phyloP scores from a whole-genome alignment of 2,113 vertebrate species.

The Ifrita kowaldi region DNA sequence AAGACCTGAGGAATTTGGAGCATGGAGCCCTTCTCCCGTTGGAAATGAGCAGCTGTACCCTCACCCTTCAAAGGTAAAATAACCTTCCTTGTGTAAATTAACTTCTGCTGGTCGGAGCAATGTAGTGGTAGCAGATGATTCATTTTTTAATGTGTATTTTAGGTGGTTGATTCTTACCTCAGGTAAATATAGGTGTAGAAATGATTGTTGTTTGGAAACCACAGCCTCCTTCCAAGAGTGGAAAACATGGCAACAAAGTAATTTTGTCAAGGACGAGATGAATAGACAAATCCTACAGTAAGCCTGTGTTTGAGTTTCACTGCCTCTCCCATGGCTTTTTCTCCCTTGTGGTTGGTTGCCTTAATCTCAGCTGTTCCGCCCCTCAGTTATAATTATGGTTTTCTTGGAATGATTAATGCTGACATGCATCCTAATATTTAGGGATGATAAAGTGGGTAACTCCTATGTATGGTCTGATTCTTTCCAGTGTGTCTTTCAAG shows the following conservation, averaged over 20 bases:
- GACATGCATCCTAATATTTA: not conserved
- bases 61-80: not conserved
- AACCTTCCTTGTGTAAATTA: not conserved
- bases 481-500: not conserved
- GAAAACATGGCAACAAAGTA: not conserved
- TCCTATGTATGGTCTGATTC: not conserved
- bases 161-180: not conserved
- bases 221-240: not conserved
- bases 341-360: not conserved
- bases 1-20: not conserved
- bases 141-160: not conserved
- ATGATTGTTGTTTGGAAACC: not conserved
- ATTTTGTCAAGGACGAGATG: not conserved
- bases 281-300: rapidly evolving
- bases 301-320: not conserved
- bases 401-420: not conserved
- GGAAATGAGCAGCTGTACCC: not conserved
- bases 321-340: not conserved
- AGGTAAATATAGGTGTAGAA: not conserved
- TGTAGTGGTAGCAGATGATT: not conserved
- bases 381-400: not conserved
- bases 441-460: not conserved
- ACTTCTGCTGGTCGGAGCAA: not conserved
- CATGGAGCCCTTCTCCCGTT: not conserved
- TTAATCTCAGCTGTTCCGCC: not conserved